These are phyloP conservation scores for Akabosia matsudoensis DNA, from an alignment of 1,140 invertebrate genomes.

Conservation along the genomic window DNA sequence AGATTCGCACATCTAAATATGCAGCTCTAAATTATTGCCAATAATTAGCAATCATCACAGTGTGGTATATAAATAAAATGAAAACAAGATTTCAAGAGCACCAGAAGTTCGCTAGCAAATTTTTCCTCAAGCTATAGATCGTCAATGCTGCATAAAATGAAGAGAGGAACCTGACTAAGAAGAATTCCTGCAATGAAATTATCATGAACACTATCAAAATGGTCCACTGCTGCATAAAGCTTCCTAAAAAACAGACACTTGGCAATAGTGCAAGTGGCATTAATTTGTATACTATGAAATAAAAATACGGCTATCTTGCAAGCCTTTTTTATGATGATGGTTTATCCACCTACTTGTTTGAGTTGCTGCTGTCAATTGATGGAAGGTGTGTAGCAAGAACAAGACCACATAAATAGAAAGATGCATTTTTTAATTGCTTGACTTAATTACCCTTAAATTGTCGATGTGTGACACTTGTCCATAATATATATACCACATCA, in stretches of 20 bases:
- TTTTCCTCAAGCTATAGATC: no score
- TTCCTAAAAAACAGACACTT: background rate
- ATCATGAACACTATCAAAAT: background rate
- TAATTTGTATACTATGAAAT: no score
- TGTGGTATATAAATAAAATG: background rate
- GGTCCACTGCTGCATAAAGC: background rate
- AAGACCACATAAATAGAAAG: background rate
- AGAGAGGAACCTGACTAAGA: background rate
- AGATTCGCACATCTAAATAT: background rate
- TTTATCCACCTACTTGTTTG: no score
- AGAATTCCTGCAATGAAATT: background rate
- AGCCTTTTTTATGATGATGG: no score
- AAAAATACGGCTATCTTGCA: no score
- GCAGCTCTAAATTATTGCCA: background rate
- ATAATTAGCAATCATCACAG: slow-evolving; percentile 8
- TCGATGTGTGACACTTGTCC: background rate
- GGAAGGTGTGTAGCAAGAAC: no score
- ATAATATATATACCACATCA: background rate
- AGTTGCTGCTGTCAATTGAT: no score
- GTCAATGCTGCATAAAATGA: background rate
- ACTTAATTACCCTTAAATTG: background rate
- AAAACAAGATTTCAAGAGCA: background rate
- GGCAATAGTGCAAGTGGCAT: background rate
- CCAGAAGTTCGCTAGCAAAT: no score
- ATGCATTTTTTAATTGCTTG: background rate